Evolutionary conservation across 2,888 invertebrate species (phyloP).

Genomic region (Schrankia costaestrigalis): DNA sequence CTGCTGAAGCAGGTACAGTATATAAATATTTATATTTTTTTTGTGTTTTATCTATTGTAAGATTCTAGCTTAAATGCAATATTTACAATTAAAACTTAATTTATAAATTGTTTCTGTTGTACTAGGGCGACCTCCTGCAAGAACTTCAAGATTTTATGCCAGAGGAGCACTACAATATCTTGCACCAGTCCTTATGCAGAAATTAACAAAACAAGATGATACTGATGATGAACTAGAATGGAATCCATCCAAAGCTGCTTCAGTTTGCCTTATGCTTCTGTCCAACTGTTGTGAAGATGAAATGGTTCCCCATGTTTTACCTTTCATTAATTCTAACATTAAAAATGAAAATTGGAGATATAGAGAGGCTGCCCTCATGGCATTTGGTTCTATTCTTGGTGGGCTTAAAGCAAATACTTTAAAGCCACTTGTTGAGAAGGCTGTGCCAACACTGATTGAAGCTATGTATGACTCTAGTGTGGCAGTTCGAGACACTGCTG

Average conservation of each 20-base stretch:
- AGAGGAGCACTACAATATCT: constrained; percentile 97
- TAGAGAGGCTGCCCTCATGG: constrained; percentile 99
- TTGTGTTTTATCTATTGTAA: too few relatives aligned
- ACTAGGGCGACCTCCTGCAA: constrained; percentile 92
- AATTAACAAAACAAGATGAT: constrained; percentile 97
- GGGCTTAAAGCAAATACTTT: constrained; percentile 93
- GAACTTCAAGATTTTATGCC: constrained; percentile 98
- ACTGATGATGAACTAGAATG: constrained; percentile 99
- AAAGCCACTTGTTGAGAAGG: constrained; percentile 96
- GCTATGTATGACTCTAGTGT: constrained; percentile 97
- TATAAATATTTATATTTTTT: too few relatives aligned
- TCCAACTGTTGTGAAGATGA: constrained; percentile 98
- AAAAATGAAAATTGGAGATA: constrained; percentile 95
- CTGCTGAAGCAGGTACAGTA: constrained; percentile 86
- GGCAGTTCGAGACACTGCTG: constrained; percentile 97
- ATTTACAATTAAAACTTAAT: neutral
- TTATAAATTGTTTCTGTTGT: constrained; percentile 7
- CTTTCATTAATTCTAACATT: constrained; percentile 97
- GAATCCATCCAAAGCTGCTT: constrained; percentile 99
- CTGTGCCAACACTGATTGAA: constrained; percentile 96
- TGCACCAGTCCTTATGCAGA: constrained; percentile 95
- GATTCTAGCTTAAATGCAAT: neutral
- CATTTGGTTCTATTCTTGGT: constrained; percentile 96
- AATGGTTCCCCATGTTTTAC: constrained; percentile 96
- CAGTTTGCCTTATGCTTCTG: constrained; percentile 98